These are phyloP conservation scores for Spea hammondii DNA, from an alignment of 2,797 vertebrate species.

Conservation along the genomic window DNA sequence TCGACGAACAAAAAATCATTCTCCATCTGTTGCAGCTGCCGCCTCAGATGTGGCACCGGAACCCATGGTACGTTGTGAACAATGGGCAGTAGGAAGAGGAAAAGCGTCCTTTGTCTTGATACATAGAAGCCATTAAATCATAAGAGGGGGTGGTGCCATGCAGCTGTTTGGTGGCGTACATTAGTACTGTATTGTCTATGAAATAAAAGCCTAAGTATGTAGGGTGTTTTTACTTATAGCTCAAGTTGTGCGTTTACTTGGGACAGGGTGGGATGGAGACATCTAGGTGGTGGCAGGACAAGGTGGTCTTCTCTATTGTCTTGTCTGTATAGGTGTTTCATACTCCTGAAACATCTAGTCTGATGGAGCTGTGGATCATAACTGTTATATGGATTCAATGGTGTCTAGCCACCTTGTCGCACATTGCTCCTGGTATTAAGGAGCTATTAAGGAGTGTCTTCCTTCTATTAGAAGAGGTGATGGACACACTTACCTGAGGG, in stretches of 20 bases:
- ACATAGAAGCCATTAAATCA: constrained; percentile 17
- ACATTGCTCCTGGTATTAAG: too few relatives aligned
- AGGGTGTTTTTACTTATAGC: background rate
- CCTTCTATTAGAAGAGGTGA: background rate
- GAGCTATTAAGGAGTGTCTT: background rate
- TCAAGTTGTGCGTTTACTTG: background rate
- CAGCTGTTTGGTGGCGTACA: constrained; percentile 29
- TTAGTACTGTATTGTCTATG: constrained; percentile 25
- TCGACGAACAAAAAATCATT: constrained; percentile 28
- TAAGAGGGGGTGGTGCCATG: background rate
- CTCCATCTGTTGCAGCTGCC: constrained; percentile 31
- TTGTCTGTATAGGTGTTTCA: too few relatives aligned
- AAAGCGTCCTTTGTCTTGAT: constrained; percentile 18
- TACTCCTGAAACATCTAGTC: too few relatives aligned
- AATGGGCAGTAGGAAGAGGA: constrained; percentile 1
- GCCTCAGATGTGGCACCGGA: constrained; percentile 13
- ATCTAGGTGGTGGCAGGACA: too few relatives aligned
- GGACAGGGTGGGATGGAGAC: background rate
- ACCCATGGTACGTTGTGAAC: constrained; percentile 20
- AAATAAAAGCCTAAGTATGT: constrained; percentile 1
- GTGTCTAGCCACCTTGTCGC: too few relatives aligned
- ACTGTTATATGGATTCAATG: too few relatives aligned
- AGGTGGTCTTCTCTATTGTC: too few relatives aligned
- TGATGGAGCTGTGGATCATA: too few relatives aligned
- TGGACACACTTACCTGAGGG: constrained; percentile 76